Conservation (phyloP, 2,113 vertebrate species). For the Scomber japonicus region DNA sequence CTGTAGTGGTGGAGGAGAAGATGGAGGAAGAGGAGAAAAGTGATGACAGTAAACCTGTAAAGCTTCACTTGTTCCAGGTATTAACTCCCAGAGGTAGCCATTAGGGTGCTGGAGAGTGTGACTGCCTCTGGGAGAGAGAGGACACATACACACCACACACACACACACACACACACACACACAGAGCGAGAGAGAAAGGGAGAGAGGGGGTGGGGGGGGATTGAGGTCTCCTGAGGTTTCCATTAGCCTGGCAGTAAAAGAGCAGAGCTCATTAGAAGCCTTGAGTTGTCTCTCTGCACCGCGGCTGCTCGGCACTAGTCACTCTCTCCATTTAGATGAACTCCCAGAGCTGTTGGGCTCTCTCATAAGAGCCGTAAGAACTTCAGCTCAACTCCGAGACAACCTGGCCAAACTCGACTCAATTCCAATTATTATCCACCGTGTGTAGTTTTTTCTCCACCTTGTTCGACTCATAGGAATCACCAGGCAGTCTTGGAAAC, state of each 20-base stretch:
- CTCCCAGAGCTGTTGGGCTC: slow-evolving; percentile 49
- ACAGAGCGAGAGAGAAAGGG: slow-evolving; percentile 7
- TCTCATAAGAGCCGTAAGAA: slow-evolving; percentile 55
- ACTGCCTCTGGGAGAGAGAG: slow-evolving; percentile 67
- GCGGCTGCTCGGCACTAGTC: slow-evolving; percentile 61
- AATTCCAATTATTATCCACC: slow-evolving; percentile 59
- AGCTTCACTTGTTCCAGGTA: slow-evolving; percentile 73
- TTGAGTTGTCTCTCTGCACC: slow-evolving; percentile 65
- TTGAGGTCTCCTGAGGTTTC: slow-evolving; percentile 79
- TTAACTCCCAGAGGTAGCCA: slow-evolving; percentile 78
- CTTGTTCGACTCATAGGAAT: slow-evolving; percentile 29
- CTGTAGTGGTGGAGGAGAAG: not conserved
- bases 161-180: slow-evolving; percentile 36
- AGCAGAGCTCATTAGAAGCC: slow-evolving; percentile 84
- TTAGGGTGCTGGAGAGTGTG: slow-evolving; percentile 70
- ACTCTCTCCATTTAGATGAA: slow-evolving; percentile 69
- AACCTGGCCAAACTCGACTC: slow-evolving; percentile 49
- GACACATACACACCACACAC: slow-evolving; percentile 32
- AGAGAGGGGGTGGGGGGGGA: not conserved
- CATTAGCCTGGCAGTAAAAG: slow-evolving; percentile 84
- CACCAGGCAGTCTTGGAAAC: slow-evolving; percentile 9
- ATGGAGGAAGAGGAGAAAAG: slow-evolving; percentile 54
- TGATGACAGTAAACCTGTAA: slow-evolving; percentile 67
- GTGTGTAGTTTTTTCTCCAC: slow-evolving; percentile 18
- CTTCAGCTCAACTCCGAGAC: slow-evolving; percentile 51